Percentiles rank a stretch among this genome's conserved stretches.
Conservation (phyloP, 2,888 invertebrate genomes). For the Acrocyrtus sp. region DNA sequence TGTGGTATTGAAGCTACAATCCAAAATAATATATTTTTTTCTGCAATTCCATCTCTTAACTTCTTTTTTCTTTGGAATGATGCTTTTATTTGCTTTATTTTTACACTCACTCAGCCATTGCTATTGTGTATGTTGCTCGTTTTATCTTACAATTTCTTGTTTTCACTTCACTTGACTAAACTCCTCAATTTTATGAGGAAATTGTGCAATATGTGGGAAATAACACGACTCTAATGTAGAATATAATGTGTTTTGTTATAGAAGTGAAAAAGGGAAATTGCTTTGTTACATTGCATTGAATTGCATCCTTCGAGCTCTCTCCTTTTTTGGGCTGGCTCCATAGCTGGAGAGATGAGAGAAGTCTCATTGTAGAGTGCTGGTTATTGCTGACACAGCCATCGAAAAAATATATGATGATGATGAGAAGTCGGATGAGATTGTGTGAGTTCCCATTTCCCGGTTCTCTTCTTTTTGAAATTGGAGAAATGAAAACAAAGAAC, state of each 20-base stretch:
- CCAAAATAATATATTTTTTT: not conserved
- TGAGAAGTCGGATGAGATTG: not conserved
- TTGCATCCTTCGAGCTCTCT: constrained; percentile 1
- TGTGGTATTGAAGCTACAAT: constrained; percentile 32
- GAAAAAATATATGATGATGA: constrained; percentile 25
- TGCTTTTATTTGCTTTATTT: constrained; percentile 31
- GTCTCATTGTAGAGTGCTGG: constrained; percentile 12
- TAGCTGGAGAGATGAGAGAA: not conserved
- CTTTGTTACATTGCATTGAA: constrained; percentile 10
- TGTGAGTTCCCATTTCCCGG: not conserved
- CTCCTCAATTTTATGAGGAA: constrained; percentile 41
- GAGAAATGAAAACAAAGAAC: constrained; percentile 46
- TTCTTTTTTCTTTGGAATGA: constrained; percentile 18
- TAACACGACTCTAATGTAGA: constrained; percentile 45
- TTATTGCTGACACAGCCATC: constrained; percentile 26
- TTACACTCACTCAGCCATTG: too few species aligned
- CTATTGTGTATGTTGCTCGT: too few species aligned
- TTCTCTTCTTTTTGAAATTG: constrained; percentile 18
- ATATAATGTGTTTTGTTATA: constrained; percentile 51
- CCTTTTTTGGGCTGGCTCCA: not conserved
- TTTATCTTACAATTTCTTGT: not conserved
- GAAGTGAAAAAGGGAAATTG: constrained; percentile 40
- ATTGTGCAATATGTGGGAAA: constrained; percentile 53
- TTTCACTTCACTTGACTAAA: constrained; percentile 6
- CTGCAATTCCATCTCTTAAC: constrained; percentile 5